Conservation (phyloP, 1,140 invertebrate genomes). For the Aphidius gifuensis region DNA sequence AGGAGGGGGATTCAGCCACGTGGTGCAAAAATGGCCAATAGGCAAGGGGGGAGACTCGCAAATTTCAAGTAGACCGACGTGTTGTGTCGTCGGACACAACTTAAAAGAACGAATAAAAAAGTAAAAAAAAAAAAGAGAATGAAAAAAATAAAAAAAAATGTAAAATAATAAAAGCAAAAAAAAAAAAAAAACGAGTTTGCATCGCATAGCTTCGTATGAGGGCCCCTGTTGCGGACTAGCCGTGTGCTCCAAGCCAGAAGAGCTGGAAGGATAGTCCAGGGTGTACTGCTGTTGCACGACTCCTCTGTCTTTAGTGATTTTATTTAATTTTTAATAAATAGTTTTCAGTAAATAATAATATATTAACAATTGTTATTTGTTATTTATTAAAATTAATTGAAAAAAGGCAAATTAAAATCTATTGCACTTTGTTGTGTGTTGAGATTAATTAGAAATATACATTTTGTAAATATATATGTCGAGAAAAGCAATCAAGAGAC, state of each 20-base stretch:
- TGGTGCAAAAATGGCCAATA: constrained; percentile 37
- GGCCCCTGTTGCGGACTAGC: constrained; percentile 22
- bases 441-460: too few relatives aligned
- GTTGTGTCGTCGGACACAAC: constrained; percentile 19
- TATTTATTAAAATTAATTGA: too few relatives aligned
- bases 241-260: constrained; percentile 27
- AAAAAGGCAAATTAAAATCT: too few relatives aligned
- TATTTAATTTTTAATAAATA: not conserved
- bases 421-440: too few relatives aligned
- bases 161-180: constrained; percentile 31
- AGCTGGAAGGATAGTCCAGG: constrained; percentile 31
- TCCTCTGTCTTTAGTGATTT: constrained; percentile 20
- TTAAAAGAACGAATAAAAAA: constrained; percentile 31
- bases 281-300: constrained; percentile 28
- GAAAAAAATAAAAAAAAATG: constrained; percentile 14
- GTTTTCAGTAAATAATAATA: too few relatives aligned
- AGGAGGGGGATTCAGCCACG: constrained; percentile 39
- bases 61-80: constrained; percentile 22
- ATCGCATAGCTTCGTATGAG: constrained; percentile 38
- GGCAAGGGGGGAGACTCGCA: constrained; percentile 21
- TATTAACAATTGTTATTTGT: not conserved
- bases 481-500: too few relatives aligned
- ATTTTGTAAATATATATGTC: too few relatives aligned
- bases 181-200: constrained; percentile 48
- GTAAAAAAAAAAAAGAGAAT: constrained; percentile 13